Evolutionary conservation across 2,888 invertebrate species (phyloP).

Genomic region (Liodrosophila aerea): DNA sequence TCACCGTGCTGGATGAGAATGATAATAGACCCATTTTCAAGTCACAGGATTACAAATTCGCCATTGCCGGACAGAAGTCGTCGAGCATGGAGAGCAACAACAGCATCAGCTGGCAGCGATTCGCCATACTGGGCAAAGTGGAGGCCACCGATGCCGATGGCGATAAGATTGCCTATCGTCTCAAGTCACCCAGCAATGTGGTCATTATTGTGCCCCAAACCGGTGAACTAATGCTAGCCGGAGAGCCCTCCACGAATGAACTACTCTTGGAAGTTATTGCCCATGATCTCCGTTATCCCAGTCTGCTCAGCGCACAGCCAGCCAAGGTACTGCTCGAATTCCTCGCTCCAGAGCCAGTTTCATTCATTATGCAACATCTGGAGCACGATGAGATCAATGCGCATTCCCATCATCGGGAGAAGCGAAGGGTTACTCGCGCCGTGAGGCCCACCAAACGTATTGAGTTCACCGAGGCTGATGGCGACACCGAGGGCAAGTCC

Average conservation of each 20-base stretch:
- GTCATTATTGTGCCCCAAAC: constrained; percentile 96
- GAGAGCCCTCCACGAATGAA: constrained; percentile 87
- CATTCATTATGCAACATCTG: constrained; percentile 85
- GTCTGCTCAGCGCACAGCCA: constrained; percentile 87
- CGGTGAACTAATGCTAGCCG: constrained; percentile 92
- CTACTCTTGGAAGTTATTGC: constrained; percentile 90
- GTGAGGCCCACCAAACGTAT: constrained; percentile 97
- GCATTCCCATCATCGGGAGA: constrained; percentile 86
- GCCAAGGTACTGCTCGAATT: constrained; percentile 91
- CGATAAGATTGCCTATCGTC: constrained; percentile 94
- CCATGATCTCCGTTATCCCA: constrained; percentile 91
- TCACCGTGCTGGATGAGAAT: constrained; percentile 93
- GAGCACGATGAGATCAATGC: constrained; percentile 82
- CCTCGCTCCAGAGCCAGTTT: constrained; percentile 84
- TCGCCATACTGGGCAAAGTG: constrained; percentile 92
- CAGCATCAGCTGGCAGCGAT: constrained; percentile 88
- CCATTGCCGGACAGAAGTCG: constrained; percentile 86
- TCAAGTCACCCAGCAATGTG: constrained; percentile 90
- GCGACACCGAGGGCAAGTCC: constrained; percentile 92
- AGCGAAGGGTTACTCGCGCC: constrained; percentile 92
- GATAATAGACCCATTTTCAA: constrained; percentile 95
- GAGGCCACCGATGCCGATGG: constrained; percentile 94
- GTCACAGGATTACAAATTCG: constrained; percentile 89
- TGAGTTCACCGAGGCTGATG: constrained; percentile 95
- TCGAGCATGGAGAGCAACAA: constrained; percentile 85